These are phyloP conservation scores for Theretra japonica DNA, from an alignment of 2,888 invertebrate genomes.

Conservation along the genomic window DNA sequence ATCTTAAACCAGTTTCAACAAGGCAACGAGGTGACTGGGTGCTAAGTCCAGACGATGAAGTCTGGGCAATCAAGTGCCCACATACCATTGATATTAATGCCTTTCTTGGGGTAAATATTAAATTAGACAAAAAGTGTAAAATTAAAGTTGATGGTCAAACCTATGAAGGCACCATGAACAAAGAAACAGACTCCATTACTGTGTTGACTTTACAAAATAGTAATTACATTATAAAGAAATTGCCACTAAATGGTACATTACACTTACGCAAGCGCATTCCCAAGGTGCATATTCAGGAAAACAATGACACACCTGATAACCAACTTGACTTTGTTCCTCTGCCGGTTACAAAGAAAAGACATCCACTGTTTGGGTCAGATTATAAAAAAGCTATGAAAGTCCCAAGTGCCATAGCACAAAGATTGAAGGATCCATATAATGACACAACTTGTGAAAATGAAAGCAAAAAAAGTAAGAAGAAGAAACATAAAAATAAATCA, in stretches of 20 bases:
- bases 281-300: constrained; percentile 60
- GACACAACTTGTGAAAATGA: neutral
- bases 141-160: constrained; percentile 65
- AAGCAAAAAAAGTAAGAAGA: constrained; percentile 9
- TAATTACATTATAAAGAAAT: constrained; percentile 51
- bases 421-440: constrained; percentile 1
- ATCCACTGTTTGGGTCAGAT: constrained; percentile 71
- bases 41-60: constrained; percentile 62
- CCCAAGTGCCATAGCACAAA: constrained; percentile 50
- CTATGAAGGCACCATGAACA: constrained; percentile 57
- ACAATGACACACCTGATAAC: constrained; percentile 51
- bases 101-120: constrained; percentile 53
- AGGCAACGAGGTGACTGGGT: constrained; percentile 37
- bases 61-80: constrained; percentile 69
- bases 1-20: constrained; percentile 48
- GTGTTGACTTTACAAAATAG: constrained; percentile 48
- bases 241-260: constrained; percentile 53
- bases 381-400: constrained; percentile 67
- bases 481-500: constrained; percentile 16
- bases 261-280: constrained; percentile 66
- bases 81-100: constrained; percentile 54
- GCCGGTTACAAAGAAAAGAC: constrained; percentile 72
- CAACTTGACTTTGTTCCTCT: constrained; percentile 65
- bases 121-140: constrained; percentile 61
- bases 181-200: constrained; percentile 44